Conservation (phyloP, 2,797 vertebrate species). For the Mareca strepera region DNA sequence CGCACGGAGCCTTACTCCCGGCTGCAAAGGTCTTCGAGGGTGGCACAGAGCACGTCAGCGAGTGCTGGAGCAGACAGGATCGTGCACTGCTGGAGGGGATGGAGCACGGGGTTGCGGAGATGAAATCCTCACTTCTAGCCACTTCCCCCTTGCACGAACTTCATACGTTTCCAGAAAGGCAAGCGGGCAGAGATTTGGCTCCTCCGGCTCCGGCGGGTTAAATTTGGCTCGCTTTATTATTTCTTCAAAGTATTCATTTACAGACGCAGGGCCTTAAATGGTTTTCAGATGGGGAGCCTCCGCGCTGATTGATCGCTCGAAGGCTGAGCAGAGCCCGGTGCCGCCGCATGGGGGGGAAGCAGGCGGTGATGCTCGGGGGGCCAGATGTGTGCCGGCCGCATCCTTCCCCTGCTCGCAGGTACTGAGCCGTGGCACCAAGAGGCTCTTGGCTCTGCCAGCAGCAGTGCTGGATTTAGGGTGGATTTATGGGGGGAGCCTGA, state of each 20-base stretch:
- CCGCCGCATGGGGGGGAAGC: neutral
- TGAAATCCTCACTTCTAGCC: too few relatives aligned
- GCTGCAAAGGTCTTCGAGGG: neutral
- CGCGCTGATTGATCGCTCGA: neutral
- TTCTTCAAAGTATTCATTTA: neutral
- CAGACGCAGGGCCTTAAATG: neutral
- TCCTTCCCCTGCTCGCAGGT: neutral
- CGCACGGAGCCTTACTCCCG: neutral
- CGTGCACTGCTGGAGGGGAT: accelerated
- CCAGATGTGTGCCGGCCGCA: neutral
- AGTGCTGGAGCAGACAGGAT: neutral
- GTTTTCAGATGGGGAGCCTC: neutral
- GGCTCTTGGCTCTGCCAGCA: accelerated
- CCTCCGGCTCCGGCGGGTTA: neutral
- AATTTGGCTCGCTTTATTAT: neutral
- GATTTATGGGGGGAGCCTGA: neutral
- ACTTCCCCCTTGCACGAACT: neutral
- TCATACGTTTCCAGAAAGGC: neutral
- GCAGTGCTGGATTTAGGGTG: neutral
- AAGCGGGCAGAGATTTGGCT: neutral
- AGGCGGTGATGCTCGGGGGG: neutral
- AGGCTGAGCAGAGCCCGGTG: neutral
- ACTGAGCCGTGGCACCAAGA: neutral
- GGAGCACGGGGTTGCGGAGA: neutral
- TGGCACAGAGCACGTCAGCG: neutral